Conservation (phyloP, 2,888 invertebrate species). For the Amorpha juglandis region DNA sequence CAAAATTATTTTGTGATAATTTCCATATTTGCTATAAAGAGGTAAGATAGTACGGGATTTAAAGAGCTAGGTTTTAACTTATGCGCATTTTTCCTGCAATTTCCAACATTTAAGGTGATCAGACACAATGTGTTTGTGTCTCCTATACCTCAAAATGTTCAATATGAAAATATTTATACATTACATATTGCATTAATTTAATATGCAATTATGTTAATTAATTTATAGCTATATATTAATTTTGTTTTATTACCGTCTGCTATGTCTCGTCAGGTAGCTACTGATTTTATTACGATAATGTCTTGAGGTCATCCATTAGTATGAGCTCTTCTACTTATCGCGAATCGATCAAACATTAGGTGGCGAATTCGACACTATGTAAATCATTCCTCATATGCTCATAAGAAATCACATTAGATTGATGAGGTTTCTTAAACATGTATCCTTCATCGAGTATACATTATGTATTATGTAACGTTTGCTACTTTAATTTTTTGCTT, state of each 20-base stretch:
- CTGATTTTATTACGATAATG: conserved; percentile 7
- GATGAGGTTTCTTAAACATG: not conserved
- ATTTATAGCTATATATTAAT: not conserved
- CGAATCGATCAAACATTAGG: conserved; percentile 14
- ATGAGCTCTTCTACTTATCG: conserved; percentile 9
- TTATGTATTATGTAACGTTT: not conserved
- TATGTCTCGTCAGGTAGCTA: conserved; percentile 1
- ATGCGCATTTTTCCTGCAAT: too few relatives aligned
- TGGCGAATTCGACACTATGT: conserved; percentile 9
- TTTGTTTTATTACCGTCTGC: not conserved
- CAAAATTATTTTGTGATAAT: too few relatives aligned
- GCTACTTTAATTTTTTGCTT: not conserved
- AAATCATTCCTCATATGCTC: conserved; percentile 15
- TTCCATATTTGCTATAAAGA: too few relatives aligned
- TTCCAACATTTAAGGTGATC: too few relatives aligned
- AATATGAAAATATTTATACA: too few relatives aligned
- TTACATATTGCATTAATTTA: too few relatives aligned
- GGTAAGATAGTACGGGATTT: too few relatives aligned
- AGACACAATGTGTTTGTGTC: too few relatives aligned
- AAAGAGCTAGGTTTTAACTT: too few relatives aligned
- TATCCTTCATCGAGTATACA: not conserved
- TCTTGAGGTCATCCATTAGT: conserved; percentile 19
- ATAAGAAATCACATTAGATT: conserved; percentile 17
- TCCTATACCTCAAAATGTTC: too few relatives aligned
- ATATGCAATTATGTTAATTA: conserved; percentile 6